A percentile compares a stretch with the other conserved stretches of the same genome.
Conservation (phyloP, 2,113 vertebrate genomes). For the Marcusenius ussheri region DNA sequence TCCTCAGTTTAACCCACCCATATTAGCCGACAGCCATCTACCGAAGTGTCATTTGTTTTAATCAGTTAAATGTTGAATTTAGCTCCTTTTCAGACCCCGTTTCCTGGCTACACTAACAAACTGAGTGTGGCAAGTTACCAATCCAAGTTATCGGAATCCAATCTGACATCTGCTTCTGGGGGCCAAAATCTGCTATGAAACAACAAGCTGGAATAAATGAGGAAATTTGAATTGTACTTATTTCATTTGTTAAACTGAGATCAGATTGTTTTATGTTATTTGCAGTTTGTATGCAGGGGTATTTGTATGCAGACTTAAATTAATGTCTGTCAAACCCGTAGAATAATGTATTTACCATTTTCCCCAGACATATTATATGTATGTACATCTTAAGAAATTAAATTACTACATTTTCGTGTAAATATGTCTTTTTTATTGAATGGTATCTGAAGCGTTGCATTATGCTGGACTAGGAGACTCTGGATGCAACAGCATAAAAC, state of each 20-base stretch:
- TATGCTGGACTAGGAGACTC: background rate
- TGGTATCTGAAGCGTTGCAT: background rate
- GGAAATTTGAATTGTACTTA: background rate
- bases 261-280: background rate
- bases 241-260: background rate
- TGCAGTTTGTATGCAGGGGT: background rate
- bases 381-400: background rate
- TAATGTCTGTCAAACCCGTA: background rate
- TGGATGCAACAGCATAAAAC: background rate
- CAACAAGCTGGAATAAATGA: background rate
- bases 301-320: background rate
- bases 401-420: background rate
- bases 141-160: conserved; percentile 67
- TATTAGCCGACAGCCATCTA: background rate
- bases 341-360: background rate
- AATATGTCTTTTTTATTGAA: background rate
- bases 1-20: background rate
- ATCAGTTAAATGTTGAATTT: conserved; percentile 51
- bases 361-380: background rate
- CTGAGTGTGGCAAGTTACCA: conserved; percentile 89
- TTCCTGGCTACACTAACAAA: conserved; percentile 91
- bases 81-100: conserved; percentile 67
- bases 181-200: background rate
- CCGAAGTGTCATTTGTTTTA: background rate
- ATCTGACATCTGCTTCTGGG: conserved; percentile 49